Percentiles rank a stretch among this genome's conserved stretches.
Conservation (phyloP, 2,888 invertebrate genomes). For the Hyalella azteca region DNA sequence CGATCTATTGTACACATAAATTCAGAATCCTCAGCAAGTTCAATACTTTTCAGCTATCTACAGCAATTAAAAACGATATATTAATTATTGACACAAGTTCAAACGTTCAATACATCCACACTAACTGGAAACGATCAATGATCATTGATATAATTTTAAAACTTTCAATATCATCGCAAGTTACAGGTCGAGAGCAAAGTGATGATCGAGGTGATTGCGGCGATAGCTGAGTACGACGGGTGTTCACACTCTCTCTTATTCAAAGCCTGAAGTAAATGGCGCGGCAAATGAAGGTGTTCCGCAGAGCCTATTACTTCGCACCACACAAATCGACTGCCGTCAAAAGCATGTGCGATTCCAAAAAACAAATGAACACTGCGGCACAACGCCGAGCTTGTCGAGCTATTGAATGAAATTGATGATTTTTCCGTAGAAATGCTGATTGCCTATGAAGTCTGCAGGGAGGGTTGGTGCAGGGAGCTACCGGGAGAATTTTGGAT, state of each 20-base stretch:
- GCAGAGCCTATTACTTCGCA: slow-evolving; percentile 34
- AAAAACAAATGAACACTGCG: slow-evolving; percentile 28
- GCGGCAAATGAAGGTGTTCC: slow-evolving; percentile 40
- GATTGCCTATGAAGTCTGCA: too few relatives aligned
- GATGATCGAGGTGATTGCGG: slow-evolving; percentile 17
- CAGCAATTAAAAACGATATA: too few relatives aligned
- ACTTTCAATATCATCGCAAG: background rate
- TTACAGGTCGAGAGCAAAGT: background rate
- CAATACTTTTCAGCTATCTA: too few relatives aligned
- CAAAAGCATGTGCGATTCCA: slow-evolving; percentile 37
- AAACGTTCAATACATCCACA: too few relatives aligned
- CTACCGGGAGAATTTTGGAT: too few relatives aligned
- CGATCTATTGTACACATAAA: too few relatives aligned
- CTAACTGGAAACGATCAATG: too few relatives aligned
- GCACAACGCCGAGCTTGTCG: slow-evolving; percentile 11
- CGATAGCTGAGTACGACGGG: slow-evolving; percentile 29
- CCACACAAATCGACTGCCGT: slow-evolving; percentile 37
- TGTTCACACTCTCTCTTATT: slow-evolving; percentile 26
- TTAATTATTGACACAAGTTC: too few relatives aligned
- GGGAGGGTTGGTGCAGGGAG: too few relatives aligned
- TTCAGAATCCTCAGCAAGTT: too few relatives aligned
- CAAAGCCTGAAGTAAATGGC: slow-evolving; percentile 37
- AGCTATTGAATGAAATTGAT: slow-evolving; percentile 19
- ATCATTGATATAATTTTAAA: background rate
- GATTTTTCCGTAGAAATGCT: background rate